Evolutionary conservation across 2,797 vertebrate species (phyloP).

Genomic region (Enteromius anoplus): DNA sequence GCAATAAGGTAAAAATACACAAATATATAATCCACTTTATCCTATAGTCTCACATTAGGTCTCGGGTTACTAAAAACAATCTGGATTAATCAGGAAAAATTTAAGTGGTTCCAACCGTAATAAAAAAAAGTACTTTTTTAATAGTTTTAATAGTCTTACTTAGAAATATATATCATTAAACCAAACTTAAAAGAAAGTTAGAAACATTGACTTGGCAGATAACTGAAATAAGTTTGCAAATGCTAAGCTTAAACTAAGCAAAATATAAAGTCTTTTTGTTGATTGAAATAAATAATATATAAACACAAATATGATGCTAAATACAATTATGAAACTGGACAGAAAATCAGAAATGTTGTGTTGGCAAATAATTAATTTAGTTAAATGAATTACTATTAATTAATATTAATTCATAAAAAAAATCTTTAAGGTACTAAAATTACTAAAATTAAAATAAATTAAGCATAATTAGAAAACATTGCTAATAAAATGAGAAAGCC

Average conservation of each 20-base stretch:
- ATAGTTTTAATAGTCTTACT: background rate
- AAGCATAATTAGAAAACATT: background rate
- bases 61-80: background rate
- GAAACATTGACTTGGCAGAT: background rate
- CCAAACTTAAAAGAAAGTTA: background rate
- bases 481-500: background rate
- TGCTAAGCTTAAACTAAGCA: background rate
- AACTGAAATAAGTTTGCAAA: background rate
- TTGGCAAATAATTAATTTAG: background rate
- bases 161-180: background rate
- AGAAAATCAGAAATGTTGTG: background rate
- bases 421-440: background rate
- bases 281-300: background rate
- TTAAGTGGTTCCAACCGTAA: background rate
- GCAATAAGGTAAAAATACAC: constrained; percentile 63
- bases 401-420: too few species aligned
- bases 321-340: background rate
- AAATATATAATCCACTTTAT: background rate
- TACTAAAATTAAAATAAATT: background rate
- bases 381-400: too few species aligned
- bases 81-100: background rate
- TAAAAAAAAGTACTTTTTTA: background rate
- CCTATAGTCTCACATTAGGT: background rate
- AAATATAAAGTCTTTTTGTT: background rate
- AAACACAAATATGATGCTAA: background rate